Conservation (phyloP, 2,888 invertebrate species). For the Orthonevra nobilis region DNA sequence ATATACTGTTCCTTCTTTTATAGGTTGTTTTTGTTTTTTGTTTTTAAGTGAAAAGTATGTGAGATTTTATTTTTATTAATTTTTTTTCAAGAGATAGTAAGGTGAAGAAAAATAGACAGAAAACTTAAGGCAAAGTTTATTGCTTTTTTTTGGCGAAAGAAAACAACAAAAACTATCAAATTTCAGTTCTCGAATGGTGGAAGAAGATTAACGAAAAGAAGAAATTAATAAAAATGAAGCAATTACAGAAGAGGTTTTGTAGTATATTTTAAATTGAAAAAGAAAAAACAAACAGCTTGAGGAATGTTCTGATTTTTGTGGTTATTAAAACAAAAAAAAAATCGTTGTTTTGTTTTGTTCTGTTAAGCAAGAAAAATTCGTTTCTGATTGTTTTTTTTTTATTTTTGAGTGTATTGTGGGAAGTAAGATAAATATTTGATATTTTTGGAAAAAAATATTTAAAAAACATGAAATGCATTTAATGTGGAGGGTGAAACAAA, state of each 20-base stretch:
- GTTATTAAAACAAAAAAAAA: too few species aligned
- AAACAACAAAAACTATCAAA: conserved; percentile 1
- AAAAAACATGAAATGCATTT: conserved; percentile 65
- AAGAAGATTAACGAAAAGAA: conserved; percentile 10
- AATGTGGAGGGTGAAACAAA: conserved; percentile 70
- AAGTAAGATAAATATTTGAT: too few species aligned
- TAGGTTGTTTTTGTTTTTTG: conserved; percentile 54
- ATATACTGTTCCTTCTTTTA: too few species aligned
- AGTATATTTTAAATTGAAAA: too few species aligned
- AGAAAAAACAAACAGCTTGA: conserved; percentile 52
- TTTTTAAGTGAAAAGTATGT: conserved; percentile 51
- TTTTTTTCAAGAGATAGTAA: conserved; percentile 69
- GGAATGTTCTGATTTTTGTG: conserved; percentile 18
- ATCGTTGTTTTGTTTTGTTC: conserved; percentile 3
- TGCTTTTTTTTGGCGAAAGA: conserved; percentile 10
- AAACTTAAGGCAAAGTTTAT: conserved; percentile 60
- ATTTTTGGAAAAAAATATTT: conserved; percentile 25
- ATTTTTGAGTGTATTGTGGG: conserved; percentile 33
- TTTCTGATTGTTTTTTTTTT: conserved; percentile 19
- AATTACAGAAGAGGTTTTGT: conserved; percentile 26
- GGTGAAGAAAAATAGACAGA: conserved; percentile 71
- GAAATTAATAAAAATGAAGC: conserved; percentile 32
- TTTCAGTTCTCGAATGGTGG: conserved; percentile 31
- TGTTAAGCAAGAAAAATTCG: conserved; percentile 40
- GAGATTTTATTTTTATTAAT: conserved; percentile 14